phyloP scores from a whole-genome alignment of 2,113 vertebrate genomes.

The Motacilla tschutschensis region DNA sequence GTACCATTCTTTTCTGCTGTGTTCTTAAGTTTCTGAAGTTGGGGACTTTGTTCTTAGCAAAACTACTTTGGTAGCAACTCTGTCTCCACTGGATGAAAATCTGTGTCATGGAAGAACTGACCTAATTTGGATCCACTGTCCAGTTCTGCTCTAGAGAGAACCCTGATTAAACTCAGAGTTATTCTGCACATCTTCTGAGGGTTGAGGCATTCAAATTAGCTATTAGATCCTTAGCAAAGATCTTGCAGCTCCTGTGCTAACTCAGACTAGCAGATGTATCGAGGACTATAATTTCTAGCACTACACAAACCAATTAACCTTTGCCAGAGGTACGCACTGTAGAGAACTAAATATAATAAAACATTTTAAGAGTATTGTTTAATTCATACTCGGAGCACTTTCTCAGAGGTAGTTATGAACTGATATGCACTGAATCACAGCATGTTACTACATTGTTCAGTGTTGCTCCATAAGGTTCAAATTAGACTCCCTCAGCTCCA shows the following conservation, averaged over 20 bases:
- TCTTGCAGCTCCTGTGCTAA: not conserved
- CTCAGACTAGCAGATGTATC: not conserved
- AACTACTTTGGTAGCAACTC: conserved; percentile 40
- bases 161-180: not conserved
- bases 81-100: not conserved
- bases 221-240: not conserved
- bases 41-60: conserved; percentile 51
- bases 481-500: not conserved
- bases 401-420: not conserved
- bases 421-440: not conserved
- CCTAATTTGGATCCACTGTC: not conserved
- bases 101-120: not conserved
- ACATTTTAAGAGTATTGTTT: not conserved
- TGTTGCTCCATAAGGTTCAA: not conserved
- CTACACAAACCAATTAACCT: conserved; percentile 59
- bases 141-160: not conserved
- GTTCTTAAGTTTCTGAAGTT: conserved; percentile 19
- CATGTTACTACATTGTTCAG: not conserved
- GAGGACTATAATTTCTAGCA: not conserved
- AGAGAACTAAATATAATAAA: conserved; percentile 29
- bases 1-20: not conserved
- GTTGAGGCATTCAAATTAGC: not conserved
- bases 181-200: not conserved
- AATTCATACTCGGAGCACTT: not conserved
- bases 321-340: not conserved